These are phyloP conservation scores for Brienomyrus longianalis DNA, from an alignment of 2,113 vertebrate genomes.

Conservation along the genomic window DNA sequence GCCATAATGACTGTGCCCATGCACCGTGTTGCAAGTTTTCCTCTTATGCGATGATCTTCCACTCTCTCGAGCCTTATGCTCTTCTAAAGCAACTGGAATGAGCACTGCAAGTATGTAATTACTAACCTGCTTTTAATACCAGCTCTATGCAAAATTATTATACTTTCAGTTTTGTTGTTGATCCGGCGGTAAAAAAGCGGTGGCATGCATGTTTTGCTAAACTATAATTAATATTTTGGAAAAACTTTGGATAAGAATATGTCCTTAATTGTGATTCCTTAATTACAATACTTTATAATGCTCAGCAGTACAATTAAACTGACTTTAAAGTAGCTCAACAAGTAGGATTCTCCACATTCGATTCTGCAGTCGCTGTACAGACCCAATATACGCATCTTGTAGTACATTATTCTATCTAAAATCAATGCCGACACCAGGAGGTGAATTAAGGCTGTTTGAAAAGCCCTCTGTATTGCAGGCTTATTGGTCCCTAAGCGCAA, in stretches of 20 bases:
- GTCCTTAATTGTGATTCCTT: background rate
- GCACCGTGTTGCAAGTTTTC: background rate
- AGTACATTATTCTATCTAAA: slow-evolving; percentile 10
- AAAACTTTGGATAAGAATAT: background rate
- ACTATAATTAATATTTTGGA: background rate
- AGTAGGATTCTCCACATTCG: background rate
- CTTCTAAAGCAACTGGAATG: background rate
- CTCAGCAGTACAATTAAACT: background rate
- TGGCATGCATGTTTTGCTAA: background rate
- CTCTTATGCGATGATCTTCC: background rate
- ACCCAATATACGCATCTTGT: background rate
- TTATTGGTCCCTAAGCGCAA: background rate
- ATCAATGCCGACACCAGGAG: background rate
- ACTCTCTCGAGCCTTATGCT: background rate
- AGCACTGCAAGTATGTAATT: background rate
- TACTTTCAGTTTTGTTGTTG: background rate
- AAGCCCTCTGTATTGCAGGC: background rate
- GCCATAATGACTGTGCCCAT: background rate
- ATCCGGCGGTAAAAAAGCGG: background rate
- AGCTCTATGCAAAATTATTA: background rate
- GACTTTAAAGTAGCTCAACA: background rate
- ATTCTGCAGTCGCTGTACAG: background rate
- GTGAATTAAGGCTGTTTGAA: slow-evolving; percentile 8
- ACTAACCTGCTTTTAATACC: background rate
- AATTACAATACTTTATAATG: background rate